Evolutionary conservation across 2,113 vertebrate species (phyloP).

Genomic region (Embiotoca jacksoni): DNA sequence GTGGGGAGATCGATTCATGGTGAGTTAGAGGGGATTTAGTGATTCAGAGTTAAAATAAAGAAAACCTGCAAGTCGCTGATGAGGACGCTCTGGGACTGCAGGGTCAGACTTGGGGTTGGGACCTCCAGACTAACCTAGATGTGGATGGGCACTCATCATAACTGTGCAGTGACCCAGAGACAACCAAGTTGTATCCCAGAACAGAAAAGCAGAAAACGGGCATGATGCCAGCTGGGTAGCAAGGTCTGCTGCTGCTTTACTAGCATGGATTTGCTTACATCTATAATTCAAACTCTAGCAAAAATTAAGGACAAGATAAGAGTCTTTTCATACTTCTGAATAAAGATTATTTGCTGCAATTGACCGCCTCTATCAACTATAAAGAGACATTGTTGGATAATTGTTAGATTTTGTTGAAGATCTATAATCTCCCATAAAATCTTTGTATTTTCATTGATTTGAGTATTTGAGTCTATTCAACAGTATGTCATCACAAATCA

Average conservation of each 20-base stretch:
- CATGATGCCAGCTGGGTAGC: constrained; percentile 35
- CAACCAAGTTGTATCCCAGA: constrained; percentile 43
- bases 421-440: constrained; percentile 1
- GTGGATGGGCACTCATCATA: constrained; percentile 14
- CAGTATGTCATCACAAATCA: constrained; percentile 12
- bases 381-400: background rate
- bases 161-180: constrained; percentile 58
- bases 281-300: constrained; percentile 23
- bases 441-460: constrained; percentile 1
- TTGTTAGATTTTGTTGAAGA: no score
- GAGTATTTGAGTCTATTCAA: background rate
- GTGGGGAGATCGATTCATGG: constrained; percentile 66
- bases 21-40: constrained; percentile 71
- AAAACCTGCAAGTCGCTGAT: constrained; percentile 52
- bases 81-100: constrained; percentile 31
- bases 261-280: constrained; percentile 12
- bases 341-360: background rate
- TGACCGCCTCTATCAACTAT: background rate
- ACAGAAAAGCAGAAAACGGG: constrained; percentile 32
- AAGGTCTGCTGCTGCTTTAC: constrained; percentile 37
- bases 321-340: background rate
- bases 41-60: constrained; percentile 63
- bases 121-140: constrained; percentile 21
- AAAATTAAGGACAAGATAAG: constrained; percentile 10
- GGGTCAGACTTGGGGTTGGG: constrained; percentile 12